Evolutionary conservation across 2,888 invertebrate species (phyloP).

Genomic region (Strigamia maritima): DNA sequence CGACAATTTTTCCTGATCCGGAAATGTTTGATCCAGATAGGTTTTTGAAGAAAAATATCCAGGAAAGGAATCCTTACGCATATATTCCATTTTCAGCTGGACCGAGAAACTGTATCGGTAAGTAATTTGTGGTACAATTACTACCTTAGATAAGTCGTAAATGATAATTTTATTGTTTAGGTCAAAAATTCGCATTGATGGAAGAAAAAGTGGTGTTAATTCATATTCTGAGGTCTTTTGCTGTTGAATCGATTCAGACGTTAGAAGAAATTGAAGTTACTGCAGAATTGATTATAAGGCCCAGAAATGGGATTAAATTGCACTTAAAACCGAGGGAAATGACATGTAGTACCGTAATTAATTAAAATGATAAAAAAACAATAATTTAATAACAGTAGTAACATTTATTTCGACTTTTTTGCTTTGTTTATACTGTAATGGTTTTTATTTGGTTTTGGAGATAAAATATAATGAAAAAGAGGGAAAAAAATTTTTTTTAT

Average conservation of each 20-base stretch:
- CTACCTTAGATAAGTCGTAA: neutral
- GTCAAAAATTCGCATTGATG: conserved; percentile 28
- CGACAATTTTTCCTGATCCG: conserved; percentile 64
- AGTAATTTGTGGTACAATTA: neutral
- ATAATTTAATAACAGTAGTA: too few species aligned
- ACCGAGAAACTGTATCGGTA: conserved; percentile 46
- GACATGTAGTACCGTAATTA: neutral
- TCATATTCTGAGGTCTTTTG: conserved; percentile 13
- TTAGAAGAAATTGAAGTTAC: neutral
- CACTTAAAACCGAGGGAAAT: neutral
- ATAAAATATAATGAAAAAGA: too few species aligned
- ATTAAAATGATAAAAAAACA: neutral
- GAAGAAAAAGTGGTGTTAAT: conserved; percentile 34
- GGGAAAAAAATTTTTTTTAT: too few species aligned
- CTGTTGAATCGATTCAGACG: neutral
- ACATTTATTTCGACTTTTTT: too few species aligned
- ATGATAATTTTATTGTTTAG: neutral
- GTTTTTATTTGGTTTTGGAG: too few species aligned
- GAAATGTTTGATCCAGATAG: conserved; percentile 74
- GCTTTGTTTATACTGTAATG: too few species aligned
- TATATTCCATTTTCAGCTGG: conserved; percentile 56
- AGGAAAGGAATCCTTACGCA: conserved; percentile 63
- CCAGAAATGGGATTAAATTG: conserved; percentile 10
- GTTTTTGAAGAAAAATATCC: conserved; percentile 68
- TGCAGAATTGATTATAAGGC: conserved; percentile 12